Evolutionary conservation across 2,888 invertebrate species (phyloP).

Genomic region (Mesochorus sp.): DNA sequence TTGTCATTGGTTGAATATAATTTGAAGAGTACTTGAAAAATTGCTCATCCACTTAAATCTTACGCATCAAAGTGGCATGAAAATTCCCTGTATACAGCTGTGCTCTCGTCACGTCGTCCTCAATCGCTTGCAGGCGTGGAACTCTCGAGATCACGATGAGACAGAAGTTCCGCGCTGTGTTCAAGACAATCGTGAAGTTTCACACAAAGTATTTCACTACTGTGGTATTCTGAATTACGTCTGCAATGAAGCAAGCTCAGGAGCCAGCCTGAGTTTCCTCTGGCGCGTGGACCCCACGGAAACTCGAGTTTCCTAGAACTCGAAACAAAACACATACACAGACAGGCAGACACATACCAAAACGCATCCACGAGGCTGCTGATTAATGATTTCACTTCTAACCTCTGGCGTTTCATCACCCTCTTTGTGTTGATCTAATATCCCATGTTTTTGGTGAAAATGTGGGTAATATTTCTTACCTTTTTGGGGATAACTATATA

Average conservation of each 20-base stretch:
- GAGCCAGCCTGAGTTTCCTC: slow-evolving; percentile 44
- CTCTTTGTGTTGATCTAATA: too few species aligned
- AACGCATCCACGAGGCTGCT: too few species aligned
- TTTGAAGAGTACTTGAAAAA: too few species aligned
- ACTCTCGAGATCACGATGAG: slow-evolving; percentile 43
- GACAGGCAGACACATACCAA: too few species aligned
- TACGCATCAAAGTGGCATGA: neutral
- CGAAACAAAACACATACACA: too few species aligned
- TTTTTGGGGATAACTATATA: too few species aligned
- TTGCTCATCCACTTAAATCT: too few species aligned
- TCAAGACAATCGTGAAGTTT: slow-evolving; percentile 54
- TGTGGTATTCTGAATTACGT: slow-evolving; percentile 32
- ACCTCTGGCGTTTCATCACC: too few species aligned
- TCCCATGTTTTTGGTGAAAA: too few species aligned
- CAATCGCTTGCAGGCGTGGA: slow-evolving; percentile 1
- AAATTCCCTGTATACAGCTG: neutral
- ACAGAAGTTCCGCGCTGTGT: slow-evolving; percentile 45
- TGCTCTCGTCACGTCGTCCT: slow-evolving; percentile 16
- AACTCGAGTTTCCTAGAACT: slow-evolving; percentile 43
- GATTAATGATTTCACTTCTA: too few species aligned
- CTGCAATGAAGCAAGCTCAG: slow-evolving; percentile 35
- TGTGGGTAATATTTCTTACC: too few species aligned
- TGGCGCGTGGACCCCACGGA: slow-evolving; percentile 2
- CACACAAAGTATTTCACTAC: slow-evolving; percentile 50
- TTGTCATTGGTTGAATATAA: too few species aligned